Evolutionary conservation across 2,888 invertebrate species (phyloP).

Genomic region (Steinernema carpocapsae): DNA sequence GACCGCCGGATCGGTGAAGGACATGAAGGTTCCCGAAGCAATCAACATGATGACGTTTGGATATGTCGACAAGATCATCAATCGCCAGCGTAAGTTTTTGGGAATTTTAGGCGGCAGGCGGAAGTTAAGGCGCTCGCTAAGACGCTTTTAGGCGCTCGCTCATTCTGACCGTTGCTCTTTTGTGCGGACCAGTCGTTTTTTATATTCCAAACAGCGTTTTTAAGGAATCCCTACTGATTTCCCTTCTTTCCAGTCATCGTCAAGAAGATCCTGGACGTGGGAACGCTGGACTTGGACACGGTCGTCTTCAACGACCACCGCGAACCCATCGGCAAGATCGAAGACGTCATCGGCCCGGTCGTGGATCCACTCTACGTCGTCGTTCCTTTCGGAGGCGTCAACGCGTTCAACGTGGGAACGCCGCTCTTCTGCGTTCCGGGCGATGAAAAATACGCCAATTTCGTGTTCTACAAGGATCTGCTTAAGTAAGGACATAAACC

Average conservation of each 20-base stretch:
- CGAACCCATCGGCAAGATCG: slow-evolving; percentile 9
- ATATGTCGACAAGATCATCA: not conserved
- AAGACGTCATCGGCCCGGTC: not conserved
- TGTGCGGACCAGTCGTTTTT: too few species aligned
- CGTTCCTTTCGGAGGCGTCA: too few species aligned
- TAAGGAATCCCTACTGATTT: not conserved
- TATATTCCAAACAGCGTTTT: not conserved
- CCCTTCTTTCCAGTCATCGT: not conserved
- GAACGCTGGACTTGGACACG: not conserved
- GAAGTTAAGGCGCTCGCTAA: too few species aligned
- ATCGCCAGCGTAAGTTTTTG: not conserved
- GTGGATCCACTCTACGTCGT: slow-evolving; percentile 1
- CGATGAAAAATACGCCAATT: not conserved
- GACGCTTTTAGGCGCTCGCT: too few species aligned
- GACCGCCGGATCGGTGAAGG: not conserved
- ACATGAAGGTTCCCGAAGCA: not conserved
- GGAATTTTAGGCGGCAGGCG: too few species aligned
- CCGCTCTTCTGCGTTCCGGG: not conserved
- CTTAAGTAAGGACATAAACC: not conserved
- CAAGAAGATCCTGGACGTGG: not conserved
- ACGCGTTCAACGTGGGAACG: not conserved
- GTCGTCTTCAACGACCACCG: not conserved
- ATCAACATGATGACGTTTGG: not conserved
- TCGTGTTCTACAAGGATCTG: not conserved
- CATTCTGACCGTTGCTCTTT: too few species aligned